These are phyloP conservation scores for Marasmarcha lunaedactyla DNA, from an alignment of 2,888 invertebrate genomes.

Conservation along the genomic window DNA sequence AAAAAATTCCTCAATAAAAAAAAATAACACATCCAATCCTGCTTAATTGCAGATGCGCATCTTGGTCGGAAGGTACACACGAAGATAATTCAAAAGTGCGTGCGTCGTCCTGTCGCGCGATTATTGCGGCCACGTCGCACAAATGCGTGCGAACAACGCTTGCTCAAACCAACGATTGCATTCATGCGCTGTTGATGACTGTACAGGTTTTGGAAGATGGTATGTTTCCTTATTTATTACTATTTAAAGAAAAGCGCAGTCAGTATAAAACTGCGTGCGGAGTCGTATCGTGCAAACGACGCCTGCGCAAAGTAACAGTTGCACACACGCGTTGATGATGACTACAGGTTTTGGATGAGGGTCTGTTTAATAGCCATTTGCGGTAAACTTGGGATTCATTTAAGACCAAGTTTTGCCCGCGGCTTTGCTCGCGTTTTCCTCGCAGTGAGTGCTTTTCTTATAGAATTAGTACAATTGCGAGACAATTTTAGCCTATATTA, in stretches of 20 bases:
- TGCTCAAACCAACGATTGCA: slow-evolving; percentile 45
- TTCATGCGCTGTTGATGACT: slow-evolving; percentile 33
- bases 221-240: slow-evolving; percentile 15
- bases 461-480: too few relatives aligned
- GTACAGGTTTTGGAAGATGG: slow-evolving; percentile 34
- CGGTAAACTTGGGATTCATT: too few relatives aligned
- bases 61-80: slow-evolving; percentile 23
- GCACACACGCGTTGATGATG: too few relatives aligned
- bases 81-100: slow-evolving; percentile 24
- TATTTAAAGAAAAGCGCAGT: not conserved
- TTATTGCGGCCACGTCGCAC: slow-evolving; percentile 29
- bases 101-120: slow-evolving; percentile 31
- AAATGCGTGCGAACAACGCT: slow-evolving; percentile 38
- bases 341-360: too few relatives aligned
- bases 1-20: too few relatives aligned
- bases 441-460: too few relatives aligned
- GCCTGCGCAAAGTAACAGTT: not conserved
- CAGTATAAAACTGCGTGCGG: not conserved
- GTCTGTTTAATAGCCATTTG: too few relatives aligned
- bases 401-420: too few relatives aligned
- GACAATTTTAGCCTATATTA: too few relatives aligned
- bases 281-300: not conserved
- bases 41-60: slow-evolving; percentile 34
- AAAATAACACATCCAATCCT: too few relatives aligned
- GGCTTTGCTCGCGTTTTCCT: too few relatives aligned